A percentile compares a stretch with the other conserved stretches of the same genome.
Evolutionary conservation across 2,888 invertebrate genomes (phyloP).

Genomic region (Apotomis turbidana): DNA sequence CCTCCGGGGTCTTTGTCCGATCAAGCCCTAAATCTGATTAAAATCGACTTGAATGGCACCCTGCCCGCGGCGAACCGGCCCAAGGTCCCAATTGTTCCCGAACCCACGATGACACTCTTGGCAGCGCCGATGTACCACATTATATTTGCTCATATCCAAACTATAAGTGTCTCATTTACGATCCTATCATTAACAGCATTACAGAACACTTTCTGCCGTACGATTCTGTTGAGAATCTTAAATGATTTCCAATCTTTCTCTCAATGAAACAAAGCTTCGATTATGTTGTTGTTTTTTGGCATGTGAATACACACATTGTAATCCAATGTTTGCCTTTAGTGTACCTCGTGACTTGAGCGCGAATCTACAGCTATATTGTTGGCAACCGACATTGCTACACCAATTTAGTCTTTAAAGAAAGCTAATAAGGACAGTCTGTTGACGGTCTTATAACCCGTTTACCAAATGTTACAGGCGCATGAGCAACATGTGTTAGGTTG

Average conservation of each 20-base stretch:
- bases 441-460: slow-evolving; percentile 31
- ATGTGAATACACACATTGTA: neutral
- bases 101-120: slow-evolving; percentile 32
- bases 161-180: neutral
- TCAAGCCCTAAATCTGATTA: slow-evolving; percentile 19
- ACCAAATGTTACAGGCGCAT: slow-evolving; percentile 1
- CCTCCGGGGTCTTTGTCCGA: slow-evolving; percentile 26
- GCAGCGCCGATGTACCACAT: slow-evolving; percentile 15
- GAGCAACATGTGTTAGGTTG: neutral
- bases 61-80: slow-evolving; percentile 22
- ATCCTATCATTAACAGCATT: slow-evolving; percentile 1
- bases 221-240: neutral
- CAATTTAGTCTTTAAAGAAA: slow-evolving; percentile 23
- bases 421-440: slow-evolving; percentile 18
- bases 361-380: slow-evolving; percentile 33
- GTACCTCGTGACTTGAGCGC: slow-evolving; percentile 33
- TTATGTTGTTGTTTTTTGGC: neutral
- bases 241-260: neutral
- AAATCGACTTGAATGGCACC: slow-evolving; percentile 29
- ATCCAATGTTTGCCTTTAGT: slow-evolving; percentile 31
- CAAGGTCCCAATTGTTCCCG: slow-evolving; percentile 33
- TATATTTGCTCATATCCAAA: neutral
- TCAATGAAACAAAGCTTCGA: neutral
- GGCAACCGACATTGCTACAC: slow-evolving; percentile 26
- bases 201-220: neutral